These are phyloP conservation scores for Microplitis deprimator DNA, from an alignment of 2,888 invertebrate genomes.

Conservation along the genomic window DNA sequence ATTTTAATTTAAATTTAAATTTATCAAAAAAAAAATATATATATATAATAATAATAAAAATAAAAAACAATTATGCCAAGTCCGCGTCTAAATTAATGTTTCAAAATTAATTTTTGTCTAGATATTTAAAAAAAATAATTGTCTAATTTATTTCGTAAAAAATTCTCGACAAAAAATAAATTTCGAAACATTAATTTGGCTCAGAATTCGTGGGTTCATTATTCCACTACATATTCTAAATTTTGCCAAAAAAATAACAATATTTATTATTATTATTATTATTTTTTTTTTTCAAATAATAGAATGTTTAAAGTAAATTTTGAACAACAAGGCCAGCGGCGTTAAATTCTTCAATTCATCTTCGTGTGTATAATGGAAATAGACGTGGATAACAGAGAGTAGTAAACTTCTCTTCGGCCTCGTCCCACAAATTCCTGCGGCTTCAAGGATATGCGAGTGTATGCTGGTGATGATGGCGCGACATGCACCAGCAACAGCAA, in stretches of 20 bases:
- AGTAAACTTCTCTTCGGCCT: conserved; percentile 58
- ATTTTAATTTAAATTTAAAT: not conserved
- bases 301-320: not conserved
- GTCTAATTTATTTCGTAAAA: too few relatives aligned
- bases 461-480: conserved; percentile 2
- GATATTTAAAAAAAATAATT: too few relatives aligned
- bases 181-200: too few relatives aligned
- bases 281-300: not conserved
- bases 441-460: conserved; percentile 62
- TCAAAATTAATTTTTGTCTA: too few relatives aligned
- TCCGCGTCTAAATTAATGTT: too few relatives aligned
- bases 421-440: conserved; percentile 65
- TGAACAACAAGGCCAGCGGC: not conserved
- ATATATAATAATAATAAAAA: not conserved
- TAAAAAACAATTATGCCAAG: not conserved
- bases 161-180: too few relatives aligned
- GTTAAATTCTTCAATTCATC: not conserved
- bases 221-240: too few relatives aligned
- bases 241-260: too few relatives aligned
- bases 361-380: conserved; percentile 44
- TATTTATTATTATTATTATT: too few relatives aligned
- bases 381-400: conserved; percentile 42
- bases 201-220: too few relatives aligned
- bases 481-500: conserved; percentile 44
- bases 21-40: too few relatives aligned